Evolutionary conservation across 2,888 invertebrate genomes (phyloP).

Genomic region (Pterostichus madidus): DNA sequence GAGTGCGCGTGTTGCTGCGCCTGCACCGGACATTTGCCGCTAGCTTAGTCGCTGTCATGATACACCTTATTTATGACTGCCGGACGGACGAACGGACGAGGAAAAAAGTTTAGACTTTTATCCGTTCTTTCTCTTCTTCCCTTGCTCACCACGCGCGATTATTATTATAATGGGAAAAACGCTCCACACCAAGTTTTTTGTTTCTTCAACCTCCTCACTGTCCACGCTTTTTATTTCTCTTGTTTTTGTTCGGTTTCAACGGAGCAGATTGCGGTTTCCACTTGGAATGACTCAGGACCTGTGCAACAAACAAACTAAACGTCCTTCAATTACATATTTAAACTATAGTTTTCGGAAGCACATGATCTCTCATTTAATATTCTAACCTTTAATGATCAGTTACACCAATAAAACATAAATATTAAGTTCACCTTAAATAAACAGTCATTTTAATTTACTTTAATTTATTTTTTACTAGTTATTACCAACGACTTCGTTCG

Average conservation of each 20-base stretch:
- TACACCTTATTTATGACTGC: conserved; percentile 65
- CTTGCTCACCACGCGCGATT: conserved; percentile 48
- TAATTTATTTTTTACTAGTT: too few relatives aligned
- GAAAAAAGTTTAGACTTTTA: conserved; percentile 66
- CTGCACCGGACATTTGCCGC: conserved; percentile 65
- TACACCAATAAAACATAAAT: too few relatives aligned
- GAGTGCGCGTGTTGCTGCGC: conserved; percentile 35
- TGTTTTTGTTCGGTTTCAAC: conserved; percentile 25
- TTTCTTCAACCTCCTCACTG: conserved; percentile 36
- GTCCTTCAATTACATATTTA: too few relatives aligned
- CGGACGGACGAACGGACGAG: conserved; percentile 63
- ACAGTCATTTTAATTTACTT: too few relatives aligned
- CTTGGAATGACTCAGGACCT: background rate
- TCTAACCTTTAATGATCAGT: too few relatives aligned
- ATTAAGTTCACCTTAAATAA: too few relatives aligned
- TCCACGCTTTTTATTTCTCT: conserved; percentile 36
- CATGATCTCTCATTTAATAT: too few relatives aligned
- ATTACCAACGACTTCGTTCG: too few relatives aligned
- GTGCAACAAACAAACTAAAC: background rate
- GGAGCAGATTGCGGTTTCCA: conserved; percentile 37
- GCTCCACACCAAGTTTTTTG: conserved; percentile 40
- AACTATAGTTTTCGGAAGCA: too few relatives aligned
- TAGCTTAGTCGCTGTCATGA: conserved; percentile 66
- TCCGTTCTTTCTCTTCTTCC: conserved; percentile 38
- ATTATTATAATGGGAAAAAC: conserved; percentile 55